Evolutionary conservation across 2,797 vertebrate genomes (phyloP), one percentile per base, ranked within the genome.

Genomic region (Knipowitschia caucasica): DNA sequence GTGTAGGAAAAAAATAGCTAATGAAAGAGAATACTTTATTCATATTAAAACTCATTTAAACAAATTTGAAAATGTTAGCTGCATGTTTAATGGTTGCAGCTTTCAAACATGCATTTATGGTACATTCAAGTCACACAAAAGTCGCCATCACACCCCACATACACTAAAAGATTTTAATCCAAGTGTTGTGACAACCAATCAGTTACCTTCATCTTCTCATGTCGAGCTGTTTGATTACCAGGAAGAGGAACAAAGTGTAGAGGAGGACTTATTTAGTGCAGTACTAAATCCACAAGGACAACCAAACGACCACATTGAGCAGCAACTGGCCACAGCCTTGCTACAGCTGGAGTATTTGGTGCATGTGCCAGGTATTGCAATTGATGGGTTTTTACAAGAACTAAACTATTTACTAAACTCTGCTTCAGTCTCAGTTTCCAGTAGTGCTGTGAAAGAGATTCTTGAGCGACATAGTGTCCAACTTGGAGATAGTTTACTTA

Each of bases 11-110:
- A 34, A 34, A 11, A 10, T 36, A 5, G 34, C 34, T 15, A 4
- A n/a, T 15, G 34, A 36, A 36, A 36, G 34, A 36, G 34, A 36
- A 15, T 36, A 36, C 12, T 36, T 36, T n/a, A 36, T 36, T 36
- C 34, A 36, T 15, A 36, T 36, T 2, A 36, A 36, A 4, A 36
- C 14, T n/a, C 34, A n/a, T 36, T 36, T 36, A 36, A 36, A 36
- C 4, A 36, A 14, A 36, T 5, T 12, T n/a, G 5, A 36, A 2
- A 36, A n/a, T 36, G 34, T 36, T 5, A n/a, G n/a, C 4, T 36
- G 34, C 7, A 36, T 36, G 34, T 36, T 36, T 36, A 15, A n/a
- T 15, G 12, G 7, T 15, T 36, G 34, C 12, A 36, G n/a, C 12
- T 36, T 36, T 15, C 34, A 36, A 14, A 15, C 7, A 36, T 15